A percentile compares a stretch with the other conserved stretches of the same genome.
phyloP scores from a whole-genome alignment of 2,888 invertebrate genomes.

The Melikaiella ostensackeni region DNA sequence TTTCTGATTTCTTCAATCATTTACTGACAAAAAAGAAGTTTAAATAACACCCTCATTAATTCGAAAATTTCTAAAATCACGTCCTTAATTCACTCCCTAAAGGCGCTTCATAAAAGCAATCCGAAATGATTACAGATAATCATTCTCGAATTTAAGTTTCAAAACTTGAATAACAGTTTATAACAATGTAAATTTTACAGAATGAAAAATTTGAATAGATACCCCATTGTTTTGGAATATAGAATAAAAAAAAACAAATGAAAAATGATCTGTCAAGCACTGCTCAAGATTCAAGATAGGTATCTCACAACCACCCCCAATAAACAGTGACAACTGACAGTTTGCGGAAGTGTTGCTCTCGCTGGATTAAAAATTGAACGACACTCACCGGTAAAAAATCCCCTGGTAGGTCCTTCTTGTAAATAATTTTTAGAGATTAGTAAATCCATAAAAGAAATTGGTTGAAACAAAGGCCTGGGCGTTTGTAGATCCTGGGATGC shows the following conservation, averaged over 20 bases:
- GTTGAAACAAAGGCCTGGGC: constrained; percentile 33
- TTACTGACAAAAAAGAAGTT: neutral
- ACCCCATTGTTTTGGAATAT: neutral
- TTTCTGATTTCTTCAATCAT: neutral
- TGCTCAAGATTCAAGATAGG: neutral
- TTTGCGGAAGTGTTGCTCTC: neutral
- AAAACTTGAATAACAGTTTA: neutral
- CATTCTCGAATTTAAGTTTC: neutral
- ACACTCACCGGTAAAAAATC: constrained; percentile 31
- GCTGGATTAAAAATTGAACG: constrained; percentile 1
- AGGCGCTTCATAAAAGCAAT: neutral
- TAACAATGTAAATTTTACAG: neutral
- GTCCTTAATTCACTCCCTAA: neutral
- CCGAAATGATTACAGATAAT: neutral
- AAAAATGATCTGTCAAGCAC: neutral
- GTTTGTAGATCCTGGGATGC: constrained; percentile 30
- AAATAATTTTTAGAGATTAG: neutral
- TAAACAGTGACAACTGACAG: constrained; percentile 34
- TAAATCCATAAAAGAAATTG: constrained; percentile 32
- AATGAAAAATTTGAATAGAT: neutral
- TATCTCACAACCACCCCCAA: constrained; percentile 22
- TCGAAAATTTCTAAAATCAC: neutral
- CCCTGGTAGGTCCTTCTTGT: neutral
- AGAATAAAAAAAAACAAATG: neutral
- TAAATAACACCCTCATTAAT: neutral